Evolutionary conservation across 2,888 invertebrate genomes (phyloP), one percentile per base, ranked within the genome.

Genomic region (Lamellibrachia columna): DNA sequence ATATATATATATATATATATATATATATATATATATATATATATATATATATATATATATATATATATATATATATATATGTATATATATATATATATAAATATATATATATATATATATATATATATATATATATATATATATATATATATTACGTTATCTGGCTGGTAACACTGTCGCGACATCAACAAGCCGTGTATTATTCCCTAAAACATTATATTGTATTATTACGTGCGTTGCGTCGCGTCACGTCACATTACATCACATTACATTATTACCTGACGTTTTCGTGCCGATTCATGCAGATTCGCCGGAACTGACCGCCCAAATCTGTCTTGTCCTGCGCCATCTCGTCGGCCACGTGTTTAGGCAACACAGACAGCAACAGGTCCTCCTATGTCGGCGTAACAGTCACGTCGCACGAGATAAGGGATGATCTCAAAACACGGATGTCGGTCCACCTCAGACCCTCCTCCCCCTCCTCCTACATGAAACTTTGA

Each of bases 271-370:
- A 15, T 7, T 28, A 92, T 92, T 93, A 95, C 95, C 95, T 95
- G 93, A 99, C 99, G 96, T 99, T 99, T 97, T 99, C 99, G 96
- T 99, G 99, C 52, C 99, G 97, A 95, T 98, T 98, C 99, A 99
- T 99, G 97, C 99, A 99, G 96, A 99, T 99, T 97, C 99, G 99
- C 97, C 99, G 98, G 97, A 99, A 99, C 96, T 99, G 99, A 3
- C 98, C 98, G 53, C 98, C 92, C 1, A 97, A 97, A 55, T 98
- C 99, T 55, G 98, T 99, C 94, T 99, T 97, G 96, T 99, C 99
- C 96, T 98, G 98, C 40, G 99, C 97, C 98, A 99, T 99, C 97
- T 98, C 98, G 40, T 98, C 98, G 3, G 99, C 99, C 92, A 99
- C 98, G 97, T 99, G 99, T 96, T 99, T 98, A 0, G 99, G 99